A percentile compares a stretch with the other conserved stretches of the same genome.
Conservation (phyloP, 2,113 vertebrate genomes). For the Gymnogyps californianus region DNA sequence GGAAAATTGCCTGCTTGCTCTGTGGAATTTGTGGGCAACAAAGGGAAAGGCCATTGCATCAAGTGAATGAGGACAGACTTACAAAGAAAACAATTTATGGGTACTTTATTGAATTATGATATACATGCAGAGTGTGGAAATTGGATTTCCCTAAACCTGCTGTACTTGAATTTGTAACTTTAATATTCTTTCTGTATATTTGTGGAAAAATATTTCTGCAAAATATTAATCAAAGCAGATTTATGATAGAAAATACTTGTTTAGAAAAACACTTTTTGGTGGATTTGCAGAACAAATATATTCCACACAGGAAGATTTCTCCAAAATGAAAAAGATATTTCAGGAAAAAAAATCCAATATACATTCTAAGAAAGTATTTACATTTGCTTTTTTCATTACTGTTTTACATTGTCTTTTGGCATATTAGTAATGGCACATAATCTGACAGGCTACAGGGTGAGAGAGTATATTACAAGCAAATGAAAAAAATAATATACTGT, state of each 20-base stretch:
- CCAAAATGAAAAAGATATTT: background rate
- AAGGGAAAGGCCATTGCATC: background rate
- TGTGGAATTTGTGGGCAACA: background rate
- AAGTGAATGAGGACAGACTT: background rate
- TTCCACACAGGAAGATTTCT: background rate
- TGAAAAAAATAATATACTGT: background rate
- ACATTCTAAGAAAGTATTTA: background rate
- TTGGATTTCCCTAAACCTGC: background rate
- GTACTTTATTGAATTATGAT: background rate
- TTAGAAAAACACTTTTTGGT: background rate
- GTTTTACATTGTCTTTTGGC: background rate
- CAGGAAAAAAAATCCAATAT: background rate
- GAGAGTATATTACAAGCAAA: background rate
- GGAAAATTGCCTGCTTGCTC: background rate
- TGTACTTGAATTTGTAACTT: background rate
- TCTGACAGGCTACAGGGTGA: background rate
- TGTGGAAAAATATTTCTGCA: background rate
- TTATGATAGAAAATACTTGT: background rate
- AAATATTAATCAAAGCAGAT: background rate
- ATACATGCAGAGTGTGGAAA: background rate
- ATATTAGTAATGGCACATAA: background rate
- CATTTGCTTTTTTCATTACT: background rate
- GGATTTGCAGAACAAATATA: background rate
- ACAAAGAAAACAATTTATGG: background rate
- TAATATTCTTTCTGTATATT: background rate